Conservation (phyloP, 2,797 vertebrate species). For the Enteromius unitaeniatus region DNA sequence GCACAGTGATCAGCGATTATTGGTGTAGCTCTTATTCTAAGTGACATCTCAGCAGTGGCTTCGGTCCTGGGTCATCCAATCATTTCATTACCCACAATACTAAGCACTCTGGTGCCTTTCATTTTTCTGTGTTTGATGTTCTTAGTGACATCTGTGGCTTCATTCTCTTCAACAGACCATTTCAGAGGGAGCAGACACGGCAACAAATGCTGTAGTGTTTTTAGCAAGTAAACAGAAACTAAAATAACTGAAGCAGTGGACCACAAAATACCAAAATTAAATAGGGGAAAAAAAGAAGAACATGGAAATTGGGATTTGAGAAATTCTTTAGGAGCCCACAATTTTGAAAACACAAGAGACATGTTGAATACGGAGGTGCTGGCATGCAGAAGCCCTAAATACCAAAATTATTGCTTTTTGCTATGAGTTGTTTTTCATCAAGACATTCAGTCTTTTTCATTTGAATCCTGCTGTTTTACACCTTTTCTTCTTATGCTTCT, state of each 20-base stretch:
- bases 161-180: slow-evolving; percentile 18
- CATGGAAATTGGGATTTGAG: slow-evolving; percentile 45
- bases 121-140: slow-evolving; percentile 40
- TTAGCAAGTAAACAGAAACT: slow-evolving; percentile 27
- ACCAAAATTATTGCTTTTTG: slow-evolving; percentile 48
- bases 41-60: not conserved
- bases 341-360: slow-evolving; percentile 43
- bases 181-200: not conserved
- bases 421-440: slow-evolving; percentile 34
- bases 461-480: slow-evolving; percentile 41
- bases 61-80: slow-evolving; percentile 9
- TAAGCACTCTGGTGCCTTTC: slow-evolving; percentile 34
- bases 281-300: slow-evolving; percentile 4
- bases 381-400: slow-evolving; percentile 50
- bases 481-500: not conserved
- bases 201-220: slow-evolving; percentile 45
- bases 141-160: slow-evolving; percentile 22
- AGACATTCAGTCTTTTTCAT: slow-evolving; percentile 47
- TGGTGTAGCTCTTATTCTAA: not conserved
- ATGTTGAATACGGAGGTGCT: slow-evolving; percentile 49
- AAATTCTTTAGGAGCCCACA: slow-evolving; percentile 49
- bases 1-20: not conserved
- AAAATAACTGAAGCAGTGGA: slow-evolving; percentile 39
- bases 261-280: slow-evolving; percentile 50
- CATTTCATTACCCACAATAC: slow-evolving; percentile 41